Evolutionary conservation across 2,113 vertebrate species (phyloP), one percentile per base, ranked within the genome.

Genomic region (Jacana jacana): DNA sequence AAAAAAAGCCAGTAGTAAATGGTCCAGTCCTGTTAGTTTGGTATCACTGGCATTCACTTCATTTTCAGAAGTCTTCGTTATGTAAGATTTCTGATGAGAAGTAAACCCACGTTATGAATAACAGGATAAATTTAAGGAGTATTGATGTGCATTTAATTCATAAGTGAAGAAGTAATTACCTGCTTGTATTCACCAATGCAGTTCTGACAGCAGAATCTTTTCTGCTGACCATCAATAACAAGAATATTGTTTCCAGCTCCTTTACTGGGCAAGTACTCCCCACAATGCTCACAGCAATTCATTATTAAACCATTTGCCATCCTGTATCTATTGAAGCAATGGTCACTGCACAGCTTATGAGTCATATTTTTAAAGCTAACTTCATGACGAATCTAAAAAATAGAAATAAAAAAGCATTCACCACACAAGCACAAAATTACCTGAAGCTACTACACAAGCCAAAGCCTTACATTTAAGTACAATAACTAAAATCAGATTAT

Each of bases 341-440:
- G 96, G 93, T 99, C 99, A 95, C 99, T 99, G 98, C 99, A 99
- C 95, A 99, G 98, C 97, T 99, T 99, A 88, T 99, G 99, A 82
- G 99, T 99, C 98, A 99, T 99, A 82, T 99, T 99, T 98, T 99
- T 99, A 98, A 99, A 99, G 98, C 99, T 99, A 95, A 99, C 99
- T 97, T 99, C 99, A 58, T 99, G 99, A 49, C 99, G 99, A 97
- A 99, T 99, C 99, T 99, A 95, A 94, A 97, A 97, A 97, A 72
- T 60, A 96, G 83, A 84, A 94, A 48, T 4, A 48, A 54, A 49
- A 86, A 51, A 64, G 33, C 72, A 61, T 40, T 70, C 37, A 95
- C 10, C 39, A 92, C 13, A 94, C 25, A 80, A 84, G 70, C 70
- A 76, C 31, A 68, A 69, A 79, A 15, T 30, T 63, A 24, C 58